These are phyloP conservation scores for Todiramphus saurophagus DNA, from an alignment of 2,113 vertebrate genomes.

Conservation along the genomic window DNA sequence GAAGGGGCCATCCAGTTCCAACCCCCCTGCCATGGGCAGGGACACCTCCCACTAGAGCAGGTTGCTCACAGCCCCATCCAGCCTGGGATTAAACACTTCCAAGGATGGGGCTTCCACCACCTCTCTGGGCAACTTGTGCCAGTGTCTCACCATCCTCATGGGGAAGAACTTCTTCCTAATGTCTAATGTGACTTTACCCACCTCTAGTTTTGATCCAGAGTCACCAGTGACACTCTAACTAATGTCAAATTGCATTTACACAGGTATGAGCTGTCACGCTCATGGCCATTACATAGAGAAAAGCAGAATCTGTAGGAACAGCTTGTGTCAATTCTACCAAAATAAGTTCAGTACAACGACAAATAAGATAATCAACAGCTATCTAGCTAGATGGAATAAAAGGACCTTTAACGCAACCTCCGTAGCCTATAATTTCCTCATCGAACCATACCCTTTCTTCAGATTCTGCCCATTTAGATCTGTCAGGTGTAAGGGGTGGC, in stretches of 20 bases:
- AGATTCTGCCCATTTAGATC: not conserved
- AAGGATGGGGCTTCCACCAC: no score
- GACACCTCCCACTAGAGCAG: no score
- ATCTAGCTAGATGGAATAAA: not conserved
- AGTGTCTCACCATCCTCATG: no score
- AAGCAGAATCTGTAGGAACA: not conserved
- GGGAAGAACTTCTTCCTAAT: no score
- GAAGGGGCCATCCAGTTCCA: no score
- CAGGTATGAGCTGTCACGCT: rapidly evolving
- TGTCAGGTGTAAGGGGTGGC: not conserved
- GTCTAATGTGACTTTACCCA: no score
- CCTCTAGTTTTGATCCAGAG: no score
- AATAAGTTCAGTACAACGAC: not conserved
- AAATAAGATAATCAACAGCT: not conserved
- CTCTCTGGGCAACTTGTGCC: no score
- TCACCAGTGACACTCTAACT: not conserved
- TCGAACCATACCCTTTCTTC: not conserved
- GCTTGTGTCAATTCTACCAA: not conserved
- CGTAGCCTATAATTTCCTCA: not conserved
- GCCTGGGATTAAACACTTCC: no score
- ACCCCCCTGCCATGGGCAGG: no score
- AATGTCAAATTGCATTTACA: not conserved
- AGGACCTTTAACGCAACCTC: not conserved
- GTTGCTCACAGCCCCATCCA: no score
- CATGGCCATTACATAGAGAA: not conserved